phyloP scores from a whole-genome alignment of 2,797 vertebrate genomes.

The Bucorvus abyssinicus region DNA sequence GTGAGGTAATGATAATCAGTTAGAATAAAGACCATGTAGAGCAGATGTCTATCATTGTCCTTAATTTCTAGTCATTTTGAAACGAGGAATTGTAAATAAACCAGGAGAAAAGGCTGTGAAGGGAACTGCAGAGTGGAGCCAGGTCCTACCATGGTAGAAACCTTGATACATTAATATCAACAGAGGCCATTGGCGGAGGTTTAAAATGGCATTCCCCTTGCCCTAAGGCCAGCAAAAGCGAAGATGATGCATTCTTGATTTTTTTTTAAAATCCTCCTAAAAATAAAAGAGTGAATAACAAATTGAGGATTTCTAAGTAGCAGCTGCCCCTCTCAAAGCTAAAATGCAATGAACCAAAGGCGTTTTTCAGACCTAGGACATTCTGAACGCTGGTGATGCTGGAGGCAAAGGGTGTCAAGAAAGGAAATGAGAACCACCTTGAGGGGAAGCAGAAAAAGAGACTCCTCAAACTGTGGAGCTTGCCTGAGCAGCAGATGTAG shows the following conservation, averaged over 20 bases:
- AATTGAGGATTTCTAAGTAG: not conserved
- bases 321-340: not conserved
- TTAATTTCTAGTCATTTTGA: not conserved
- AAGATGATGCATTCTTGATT: fast-evolving
- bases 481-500: not conserved
- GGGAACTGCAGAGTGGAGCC: not conserved
- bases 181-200: not conserved
- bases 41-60: not conserved
- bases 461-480: fast-evolving
- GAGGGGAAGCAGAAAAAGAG: not conserved
- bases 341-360: not conserved
- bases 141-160: not conserved
- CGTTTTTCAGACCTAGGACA: not conserved
- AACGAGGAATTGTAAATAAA: not conserved
- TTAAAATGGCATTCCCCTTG: not conserved
- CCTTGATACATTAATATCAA: not conserved
- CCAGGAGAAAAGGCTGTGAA: not conserved
- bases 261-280: not conserved
- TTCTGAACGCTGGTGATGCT: not conserved
- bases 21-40: not conserved
- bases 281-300: not conserved
- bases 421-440: not conserved
- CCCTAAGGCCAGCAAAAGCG: not conserved
- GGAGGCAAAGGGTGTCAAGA: not conserved
- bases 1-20: not conserved